Percentiles rank a stretch among this genome's conserved stretches.
These are phyloP conservation scores for Rhabdophis nuchalis DNA, from an alignment of 2,797 vertebrate genomes.

Conservation along the genomic window DNA sequence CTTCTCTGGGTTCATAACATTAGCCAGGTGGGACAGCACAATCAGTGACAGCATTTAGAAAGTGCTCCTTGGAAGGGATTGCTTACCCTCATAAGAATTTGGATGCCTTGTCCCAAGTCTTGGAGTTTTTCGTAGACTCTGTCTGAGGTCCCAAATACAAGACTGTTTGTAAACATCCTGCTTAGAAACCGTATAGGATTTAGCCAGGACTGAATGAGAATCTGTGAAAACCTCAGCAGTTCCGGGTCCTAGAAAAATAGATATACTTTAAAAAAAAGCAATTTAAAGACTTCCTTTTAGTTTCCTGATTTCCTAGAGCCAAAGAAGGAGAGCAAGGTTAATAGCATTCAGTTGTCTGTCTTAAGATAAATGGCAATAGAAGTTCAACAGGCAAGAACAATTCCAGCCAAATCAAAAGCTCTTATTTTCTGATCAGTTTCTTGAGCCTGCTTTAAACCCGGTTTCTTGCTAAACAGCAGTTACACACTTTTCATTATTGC, in stretches of 20 bases:
- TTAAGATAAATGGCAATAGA: neutral
- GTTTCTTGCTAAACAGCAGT: neutral
- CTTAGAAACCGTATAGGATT: slow-evolving; percentile 73
- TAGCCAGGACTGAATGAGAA: slow-evolving; percentile 81
- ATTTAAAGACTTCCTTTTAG: neutral
- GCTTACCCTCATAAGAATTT: slow-evolving; percentile 77
- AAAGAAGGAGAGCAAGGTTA: neutral
- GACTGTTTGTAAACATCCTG: slow-evolving; percentile 74
- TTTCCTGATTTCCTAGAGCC: neutral
- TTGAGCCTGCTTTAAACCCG: neutral
- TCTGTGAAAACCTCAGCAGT: slow-evolving; percentile 73
- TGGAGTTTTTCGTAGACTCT: slow-evolving; percentile 79
- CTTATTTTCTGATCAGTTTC: neutral
- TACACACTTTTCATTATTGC: neutral
- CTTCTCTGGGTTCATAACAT: neutral
- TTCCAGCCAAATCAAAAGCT: neutral
- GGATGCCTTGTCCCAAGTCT: slow-evolving; percentile 81
- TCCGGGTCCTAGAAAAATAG: slow-evolving; percentile 69
- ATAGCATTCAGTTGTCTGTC: neutral
- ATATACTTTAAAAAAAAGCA: neutral
- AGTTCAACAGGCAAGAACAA: neutral
- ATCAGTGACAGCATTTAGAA: neutral
- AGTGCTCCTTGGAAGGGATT: neutral
- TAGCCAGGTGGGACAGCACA: neutral
- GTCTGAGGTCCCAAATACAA: slow-evolving; percentile 75